Conservation (phyloP, 2,797 vertebrate genomes). For the Benthosema pterotum region DNA sequence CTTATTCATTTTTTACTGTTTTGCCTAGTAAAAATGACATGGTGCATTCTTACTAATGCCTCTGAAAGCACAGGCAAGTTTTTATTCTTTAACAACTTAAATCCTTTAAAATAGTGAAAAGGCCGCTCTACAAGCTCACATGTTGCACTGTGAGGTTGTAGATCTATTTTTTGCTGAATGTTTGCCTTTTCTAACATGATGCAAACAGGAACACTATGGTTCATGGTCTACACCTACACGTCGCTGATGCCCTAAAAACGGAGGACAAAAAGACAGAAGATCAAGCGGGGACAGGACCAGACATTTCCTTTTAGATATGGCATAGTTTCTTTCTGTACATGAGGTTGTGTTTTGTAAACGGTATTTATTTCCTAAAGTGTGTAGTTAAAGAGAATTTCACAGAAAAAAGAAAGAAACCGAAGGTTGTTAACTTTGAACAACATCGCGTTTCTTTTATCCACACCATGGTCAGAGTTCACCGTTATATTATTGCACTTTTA, state of each 20-base stretch:
- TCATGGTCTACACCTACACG: constrained; percentile 41
- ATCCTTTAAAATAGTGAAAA: no score
- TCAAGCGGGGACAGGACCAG: constrained; percentile 43
- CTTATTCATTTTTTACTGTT: background rate
- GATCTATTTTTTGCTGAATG: no score
- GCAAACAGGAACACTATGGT: no score
- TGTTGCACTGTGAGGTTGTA: no score
- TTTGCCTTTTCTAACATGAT: no score
- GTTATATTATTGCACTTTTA: constrained; percentile 81
- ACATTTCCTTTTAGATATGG: constrained; percentile 78
- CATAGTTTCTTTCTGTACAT: constrained; percentile 75
- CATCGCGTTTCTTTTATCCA: constrained; percentile 10
- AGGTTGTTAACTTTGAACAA: constrained; percentile 40
- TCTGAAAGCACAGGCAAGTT: no score
- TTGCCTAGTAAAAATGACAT: no score
- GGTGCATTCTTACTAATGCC: no score
- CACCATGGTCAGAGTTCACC: constrained; percentile 43
- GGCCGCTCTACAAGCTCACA: no score
- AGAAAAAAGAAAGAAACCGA: constrained; percentile 50
- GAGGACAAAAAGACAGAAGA: constrained; percentile 22
- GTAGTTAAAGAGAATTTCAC: constrained; percentile 69
- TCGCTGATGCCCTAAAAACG: constrained; percentile 23
- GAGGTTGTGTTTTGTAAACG: constrained; percentile 80
- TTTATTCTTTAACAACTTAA: no score
- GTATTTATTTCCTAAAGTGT: constrained; percentile 59